These are phyloP conservation scores for Geodia barretti DNA, from an alignment of 37 sponge, comb jelly and placozoan species.

Conservation along the genomic window DNA sequence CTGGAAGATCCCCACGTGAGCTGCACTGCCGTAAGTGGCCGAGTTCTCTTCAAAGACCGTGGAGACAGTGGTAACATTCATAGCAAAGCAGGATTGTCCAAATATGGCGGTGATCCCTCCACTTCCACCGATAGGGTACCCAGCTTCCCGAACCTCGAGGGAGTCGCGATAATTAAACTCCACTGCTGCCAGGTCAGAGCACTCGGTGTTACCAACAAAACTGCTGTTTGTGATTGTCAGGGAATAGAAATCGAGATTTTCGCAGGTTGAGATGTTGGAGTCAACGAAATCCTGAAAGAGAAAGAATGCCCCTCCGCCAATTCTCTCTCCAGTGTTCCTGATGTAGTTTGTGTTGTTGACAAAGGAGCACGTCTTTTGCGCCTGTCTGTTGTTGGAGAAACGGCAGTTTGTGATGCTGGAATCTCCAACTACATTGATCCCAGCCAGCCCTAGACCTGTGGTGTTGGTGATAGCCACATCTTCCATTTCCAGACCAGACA, in stretches of 20 bases:
- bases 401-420: not conserved
- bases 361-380: not conserved
- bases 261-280: not conserved
- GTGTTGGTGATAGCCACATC: conserved; percentile 16
- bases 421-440: conserved; percentile 35
- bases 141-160: not conserved
- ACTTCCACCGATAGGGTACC: conserved; percentile 21
- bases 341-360: not conserved
- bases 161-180: not conserved
- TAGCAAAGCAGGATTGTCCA: conserved; percentile 2
- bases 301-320: conserved; percentile 47
- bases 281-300: conserved; percentile 27
- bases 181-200: not conserved
- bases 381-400: conserved; percentile 10
- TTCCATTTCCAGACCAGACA: conserved; percentile 7
- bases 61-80: conserved; percentile 1
- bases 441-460: conserved; percentile 38
- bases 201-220: conserved; percentile 13
- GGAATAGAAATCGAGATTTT: not conserved
- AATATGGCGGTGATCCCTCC: conserved; percentile 8
- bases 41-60: conserved; percentile 18
- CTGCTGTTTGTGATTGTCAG: not conserved
- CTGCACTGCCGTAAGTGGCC: conserved; percentile 4
- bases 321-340: not conserved
- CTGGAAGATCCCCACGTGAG: conserved; percentile 3